A percentile compares a stretch with the other conserved stretches of the same genome.
Conservation (phyloP, 2,113 vertebrate species). For the Narcine bancroftii region DNA sequence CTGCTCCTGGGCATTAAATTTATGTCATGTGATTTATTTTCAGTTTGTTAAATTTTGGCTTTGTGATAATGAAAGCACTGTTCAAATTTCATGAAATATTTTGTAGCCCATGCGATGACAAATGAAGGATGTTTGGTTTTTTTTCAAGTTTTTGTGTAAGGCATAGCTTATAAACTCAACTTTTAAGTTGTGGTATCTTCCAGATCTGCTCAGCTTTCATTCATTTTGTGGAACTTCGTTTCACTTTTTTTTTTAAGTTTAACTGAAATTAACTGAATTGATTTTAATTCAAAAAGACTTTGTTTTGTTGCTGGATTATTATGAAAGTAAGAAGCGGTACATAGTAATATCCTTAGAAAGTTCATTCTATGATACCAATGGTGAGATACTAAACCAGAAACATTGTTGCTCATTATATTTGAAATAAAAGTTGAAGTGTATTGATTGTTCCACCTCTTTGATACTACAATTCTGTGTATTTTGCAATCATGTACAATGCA, state of each 20-base stretch:
- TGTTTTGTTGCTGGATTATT: not conserved
- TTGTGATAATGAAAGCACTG: slow-evolving; percentile 13
- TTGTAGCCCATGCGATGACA: not conserved
- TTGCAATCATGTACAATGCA: slow-evolving; percentile 74
- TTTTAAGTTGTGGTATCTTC: not conserved
- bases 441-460: slow-evolving; percentile 49
- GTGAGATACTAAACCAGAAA: not conserved
- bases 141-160: slow-evolving; percentile 2
- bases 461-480: slow-evolving; percentile 54
- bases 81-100: not conserved
- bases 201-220: not conserved
- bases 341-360: not conserved
- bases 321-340: not conserved
- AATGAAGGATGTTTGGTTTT: not conserved
- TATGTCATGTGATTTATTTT: not conserved
- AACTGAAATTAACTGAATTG: slow-evolving; percentile 16
- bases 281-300: slow-evolving; percentile 15
- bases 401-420: not conserved
- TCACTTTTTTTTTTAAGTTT: slow-evolving; percentile 10
- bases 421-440: slow-evolving; percentile 1
- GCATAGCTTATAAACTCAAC: not conserved
- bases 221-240: slow-evolving; percentile 15
- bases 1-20: slow-evolving; percentile 18
- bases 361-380: not conserved
- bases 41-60: not conserved